Evolutionary conservation across 2,888 invertebrate species (phyloP).

Genomic region (Iphiclides podalirius): DNA sequence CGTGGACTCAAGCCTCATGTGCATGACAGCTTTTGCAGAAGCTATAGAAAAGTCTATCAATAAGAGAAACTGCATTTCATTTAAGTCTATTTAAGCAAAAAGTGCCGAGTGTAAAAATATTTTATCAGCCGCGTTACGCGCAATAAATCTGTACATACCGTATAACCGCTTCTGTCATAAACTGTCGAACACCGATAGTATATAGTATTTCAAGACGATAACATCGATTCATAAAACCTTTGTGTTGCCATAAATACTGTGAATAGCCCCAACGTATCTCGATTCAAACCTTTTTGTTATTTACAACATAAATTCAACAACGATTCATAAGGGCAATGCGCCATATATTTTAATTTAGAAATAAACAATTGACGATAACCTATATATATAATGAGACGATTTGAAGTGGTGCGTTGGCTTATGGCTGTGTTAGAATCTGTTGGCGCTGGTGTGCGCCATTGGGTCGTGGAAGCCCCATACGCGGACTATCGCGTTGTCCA

Average conservation of each 20-base stretch:
- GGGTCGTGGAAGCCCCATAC: slow-evolving; percentile 74
- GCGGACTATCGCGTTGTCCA: slow-evolving; percentile 71
- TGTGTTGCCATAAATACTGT: neutral
- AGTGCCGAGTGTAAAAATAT: slow-evolving; percentile 19
- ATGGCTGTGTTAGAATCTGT: slow-evolving; percentile 50
- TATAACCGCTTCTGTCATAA: neutral
- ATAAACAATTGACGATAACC: neutral
- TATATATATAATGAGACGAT: neutral
- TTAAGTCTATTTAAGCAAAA: slow-evolving; percentile 1
- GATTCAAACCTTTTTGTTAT: slow-evolving; percentile 11
- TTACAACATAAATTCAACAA: slow-evolving; percentile 15
- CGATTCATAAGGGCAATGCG: slow-evolving; percentile 1
- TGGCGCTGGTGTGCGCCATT: slow-evolving; percentile 66
- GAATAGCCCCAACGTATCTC: neutral
- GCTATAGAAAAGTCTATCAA: slow-evolving; percentile 6
- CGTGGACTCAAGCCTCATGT: slow-evolving; percentile 8
- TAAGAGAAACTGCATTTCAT: neutral
- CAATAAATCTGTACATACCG: slow-evolving; percentile 14
- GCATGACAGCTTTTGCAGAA: slow-evolving; percentile 6
- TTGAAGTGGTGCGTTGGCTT: neutral
- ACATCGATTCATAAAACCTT: neutral
- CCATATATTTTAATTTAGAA: neutral
- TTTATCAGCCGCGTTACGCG: slow-evolving; percentile 17
- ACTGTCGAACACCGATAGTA: neutral
- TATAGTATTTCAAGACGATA: neutral